Percentiles rank a stretch among this genome's conserved stretches.
Evolutionary conservation across 2,888 invertebrate genomes (phyloP).

Genomic region (Ypsolopha scabrella): DNA sequence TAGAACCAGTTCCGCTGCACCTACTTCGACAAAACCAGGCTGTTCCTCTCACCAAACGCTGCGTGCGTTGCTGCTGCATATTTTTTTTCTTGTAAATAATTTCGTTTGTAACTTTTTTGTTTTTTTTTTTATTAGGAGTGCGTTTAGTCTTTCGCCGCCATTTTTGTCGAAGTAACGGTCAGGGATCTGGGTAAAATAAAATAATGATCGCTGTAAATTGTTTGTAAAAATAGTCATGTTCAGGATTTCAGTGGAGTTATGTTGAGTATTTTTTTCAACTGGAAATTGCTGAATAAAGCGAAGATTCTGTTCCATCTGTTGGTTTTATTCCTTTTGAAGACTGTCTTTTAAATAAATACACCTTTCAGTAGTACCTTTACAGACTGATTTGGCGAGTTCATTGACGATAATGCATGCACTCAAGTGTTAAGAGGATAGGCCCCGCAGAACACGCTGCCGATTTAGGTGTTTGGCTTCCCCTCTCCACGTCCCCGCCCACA

Average conservation of each 20-base stretch:
- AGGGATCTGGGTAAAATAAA: background rate
- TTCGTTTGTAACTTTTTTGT: background rate
- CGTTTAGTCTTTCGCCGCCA: background rate
- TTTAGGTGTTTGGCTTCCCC: too few species aligned
- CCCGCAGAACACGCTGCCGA: too few species aligned
- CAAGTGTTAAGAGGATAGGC: too few species aligned
- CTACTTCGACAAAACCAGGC: conserved; percentile 10
- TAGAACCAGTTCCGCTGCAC: conserved; percentile 32
- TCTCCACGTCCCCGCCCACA: too few species aligned
- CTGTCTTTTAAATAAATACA: too few species aligned
- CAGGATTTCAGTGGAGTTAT: conserved; percentile 64
- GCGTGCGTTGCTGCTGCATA: background rate
- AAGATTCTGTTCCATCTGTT: conserved; percentile 56
- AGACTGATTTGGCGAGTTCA: too few species aligned
- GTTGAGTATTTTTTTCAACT: conserved; percentile 64
- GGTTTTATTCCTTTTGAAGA: conserved; percentile 32
- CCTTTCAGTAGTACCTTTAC: too few species aligned
- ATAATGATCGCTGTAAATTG: conserved; percentile 34
- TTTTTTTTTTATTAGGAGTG: background rate
- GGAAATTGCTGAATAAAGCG: conserved; percentile 67
- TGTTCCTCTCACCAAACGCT: conserved; percentile 11
- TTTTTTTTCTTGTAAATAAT: background rate
- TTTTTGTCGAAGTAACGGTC: background rate
- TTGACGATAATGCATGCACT: too few species aligned
- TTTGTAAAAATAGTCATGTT: conserved; percentile 66